Conservation (phyloP, 2,113 vertebrate species). For the Acanthisitta chloris region DNA sequence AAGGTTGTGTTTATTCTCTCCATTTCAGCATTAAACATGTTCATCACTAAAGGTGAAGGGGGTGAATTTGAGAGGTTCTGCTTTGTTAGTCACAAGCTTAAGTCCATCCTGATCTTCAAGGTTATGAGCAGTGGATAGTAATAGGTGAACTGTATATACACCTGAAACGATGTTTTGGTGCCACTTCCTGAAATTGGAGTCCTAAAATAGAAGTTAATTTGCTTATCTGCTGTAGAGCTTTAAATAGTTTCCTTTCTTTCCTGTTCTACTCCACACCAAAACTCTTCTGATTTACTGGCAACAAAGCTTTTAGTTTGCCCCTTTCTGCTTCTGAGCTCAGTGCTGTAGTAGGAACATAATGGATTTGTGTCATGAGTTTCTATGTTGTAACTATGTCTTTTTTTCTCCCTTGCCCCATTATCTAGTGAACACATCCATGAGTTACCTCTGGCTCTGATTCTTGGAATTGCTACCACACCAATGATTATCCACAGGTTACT, state of each 20-base stretch:
- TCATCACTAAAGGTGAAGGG: background rate
- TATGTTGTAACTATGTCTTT: background rate
- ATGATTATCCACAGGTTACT: constrained; percentile 91
- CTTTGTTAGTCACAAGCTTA: background rate
- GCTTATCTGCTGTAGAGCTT: background rate
- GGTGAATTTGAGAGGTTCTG: background rate
- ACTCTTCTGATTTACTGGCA: background rate
- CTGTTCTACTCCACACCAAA: background rate
- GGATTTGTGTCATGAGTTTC: background rate
- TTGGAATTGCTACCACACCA: constrained; percentile 94
- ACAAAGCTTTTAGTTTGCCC: background rate
- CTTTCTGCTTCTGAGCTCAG: background rate
- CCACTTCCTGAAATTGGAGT: background rate
- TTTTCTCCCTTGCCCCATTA: background rate
- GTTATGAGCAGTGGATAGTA: background rate
- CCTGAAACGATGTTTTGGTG: background rate
- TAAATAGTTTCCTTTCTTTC: background rate
- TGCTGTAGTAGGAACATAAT: background rate
- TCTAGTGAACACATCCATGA: constrained; percentile 84
- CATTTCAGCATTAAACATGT: background rate
- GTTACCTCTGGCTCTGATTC: constrained; percentile 90
- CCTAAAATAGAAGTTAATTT: background rate
- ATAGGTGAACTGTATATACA: no score
- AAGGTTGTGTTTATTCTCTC: background rate
- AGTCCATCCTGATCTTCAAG: background rate